Conservation (phyloP, 2,888 invertebrate species). For the Stenodema calcarata region DNA sequence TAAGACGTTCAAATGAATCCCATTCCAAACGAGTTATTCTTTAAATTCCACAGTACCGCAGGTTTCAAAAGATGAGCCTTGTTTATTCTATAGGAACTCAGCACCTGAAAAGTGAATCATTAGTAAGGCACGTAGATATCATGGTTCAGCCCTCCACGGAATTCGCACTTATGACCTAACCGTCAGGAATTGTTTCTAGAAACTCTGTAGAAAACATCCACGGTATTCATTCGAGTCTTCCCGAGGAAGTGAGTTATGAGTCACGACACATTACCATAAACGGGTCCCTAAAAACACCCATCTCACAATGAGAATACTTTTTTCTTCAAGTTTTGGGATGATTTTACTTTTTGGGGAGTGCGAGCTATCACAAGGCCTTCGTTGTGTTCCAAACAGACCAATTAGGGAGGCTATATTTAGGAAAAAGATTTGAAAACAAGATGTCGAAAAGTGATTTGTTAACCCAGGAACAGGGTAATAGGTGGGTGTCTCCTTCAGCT, state of each 20-base stretch:
- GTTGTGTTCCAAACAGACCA: slow-evolving; percentile 10
- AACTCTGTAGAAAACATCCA: background rate
- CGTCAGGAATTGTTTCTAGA: too few relatives aligned
- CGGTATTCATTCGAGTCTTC: background rate
- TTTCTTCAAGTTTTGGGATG: background rate
- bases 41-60: too few relatives aligned
- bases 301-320: background rate
- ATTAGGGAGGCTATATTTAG: slow-evolving; percentile 35
- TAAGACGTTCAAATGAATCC: too few relatives aligned
- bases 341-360: background rate
- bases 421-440: background rate
- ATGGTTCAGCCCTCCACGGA: too few relatives aligned
- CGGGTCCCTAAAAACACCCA: background rate
- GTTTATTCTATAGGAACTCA: too few relatives aligned
- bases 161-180: too few relatives aligned
- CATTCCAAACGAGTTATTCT: too few relatives aligned
- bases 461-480: background rate
- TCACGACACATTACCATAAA: background rate
- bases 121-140: too few relatives aligned
- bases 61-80: too few relatives aligned
- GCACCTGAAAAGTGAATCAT: too few relatives aligned
- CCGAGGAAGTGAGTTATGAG: background rate
- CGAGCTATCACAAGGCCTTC: background rate
- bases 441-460: slow-evolving; percentile 8
- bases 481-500: background rate